Evolutionary conservation across 1,140 invertebrate species (phyloP).

Genomic region (Caenorhabditis tropicalis): DNA sequence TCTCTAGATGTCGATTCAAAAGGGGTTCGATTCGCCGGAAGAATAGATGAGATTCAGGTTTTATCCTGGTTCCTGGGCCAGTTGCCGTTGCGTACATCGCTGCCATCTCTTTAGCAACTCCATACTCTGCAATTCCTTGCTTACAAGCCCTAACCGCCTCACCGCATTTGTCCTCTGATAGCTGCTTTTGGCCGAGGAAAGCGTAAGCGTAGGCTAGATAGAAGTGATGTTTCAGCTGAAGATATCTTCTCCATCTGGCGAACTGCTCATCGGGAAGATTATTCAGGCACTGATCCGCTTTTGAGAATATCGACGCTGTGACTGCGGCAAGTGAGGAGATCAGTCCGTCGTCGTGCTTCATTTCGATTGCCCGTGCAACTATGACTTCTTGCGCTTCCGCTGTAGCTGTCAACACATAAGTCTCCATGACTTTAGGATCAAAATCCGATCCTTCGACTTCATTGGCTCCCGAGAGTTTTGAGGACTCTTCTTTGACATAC

Average conservation of each 20-base stretch:
- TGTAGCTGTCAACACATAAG: constrained; percentile 76
- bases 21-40: constrained; percentile 77
- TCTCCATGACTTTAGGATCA: constrained; percentile 77
- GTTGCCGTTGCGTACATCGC: constrained; percentile 77
- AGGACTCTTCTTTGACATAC: constrained; percentile 59
- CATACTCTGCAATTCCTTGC: constrained; percentile 76
- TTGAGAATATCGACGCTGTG: constrained; percentile 78
- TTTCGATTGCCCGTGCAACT: constrained; percentile 79
- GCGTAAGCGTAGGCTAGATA: constrained; percentile 79
- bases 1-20: constrained; percentile 78
- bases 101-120: constrained; percentile 75
- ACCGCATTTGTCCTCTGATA: constrained; percentile 80
- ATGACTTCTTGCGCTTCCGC: constrained; percentile 82
- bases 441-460: constrained; percentile 76
- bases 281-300: constrained; percentile 76
- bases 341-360: constrained; percentile 78
- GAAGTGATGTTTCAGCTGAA: constrained; percentile 78
- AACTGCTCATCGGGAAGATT: constrained; percentile 76
- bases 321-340: constrained; percentile 79
- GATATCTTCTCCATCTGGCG: constrained; percentile 79
- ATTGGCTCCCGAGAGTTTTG: constrained; percentile 72
- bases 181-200: constrained; percentile 77
- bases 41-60: constrained; percentile 78
- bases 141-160: constrained; percentile 78
- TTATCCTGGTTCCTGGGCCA: constrained; percentile 76